Evolutionary conservation across 1,140 invertebrate genomes (phyloP).

Genomic region (Phymastichus coffea): DNA sequence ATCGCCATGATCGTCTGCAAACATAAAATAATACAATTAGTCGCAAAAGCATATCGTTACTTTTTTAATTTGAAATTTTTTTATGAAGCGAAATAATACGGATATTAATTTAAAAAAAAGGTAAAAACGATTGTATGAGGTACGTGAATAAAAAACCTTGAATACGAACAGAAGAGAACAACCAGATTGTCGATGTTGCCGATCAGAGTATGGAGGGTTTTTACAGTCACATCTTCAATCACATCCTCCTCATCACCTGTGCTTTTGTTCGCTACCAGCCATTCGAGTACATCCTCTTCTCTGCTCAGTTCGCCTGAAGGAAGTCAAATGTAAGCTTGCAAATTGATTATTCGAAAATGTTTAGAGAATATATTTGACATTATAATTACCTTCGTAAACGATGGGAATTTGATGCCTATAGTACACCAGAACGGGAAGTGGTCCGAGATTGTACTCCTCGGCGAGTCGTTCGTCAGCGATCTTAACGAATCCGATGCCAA

Average conservation of each 20-base stretch:
- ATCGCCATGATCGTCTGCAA: constrained; percentile 78
- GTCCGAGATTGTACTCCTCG: constrained; percentile 88
- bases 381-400: constrained; percentile 81
- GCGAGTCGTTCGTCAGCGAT: constrained; percentile 89
- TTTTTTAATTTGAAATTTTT: not conserved
- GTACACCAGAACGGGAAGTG: constrained; percentile 86
- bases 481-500: constrained; percentile 93
- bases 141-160: constrained; percentile 26
- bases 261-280: constrained; percentile 89
- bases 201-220: constrained; percentile 84
- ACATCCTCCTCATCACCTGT: constrained; percentile 90
- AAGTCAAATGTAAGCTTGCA: too few species aligned
- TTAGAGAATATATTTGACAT: too few species aligned
- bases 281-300: constrained; percentile 91
- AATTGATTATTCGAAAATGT: too few species aligned
- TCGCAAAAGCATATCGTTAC: not conserved
- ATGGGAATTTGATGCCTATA: constrained; percentile 93
- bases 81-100: too few species aligned
- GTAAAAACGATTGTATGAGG: constrained; percentile 9
- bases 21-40: constrained; percentile 29
- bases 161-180: constrained; percentile 86
- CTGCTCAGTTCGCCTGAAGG: constrained; percentile 80
- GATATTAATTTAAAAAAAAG: too few species aligned
- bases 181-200: constrained; percentile 88
- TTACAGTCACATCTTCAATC: constrained; percentile 89